A percentile compares a stretch with the other conserved stretches of the same genome.
These are phyloP conservation scores for Sphenopsis melanotis DNA, from an alignment of 2,797 vertebrate genomes.

Conservation along the genomic window DNA sequence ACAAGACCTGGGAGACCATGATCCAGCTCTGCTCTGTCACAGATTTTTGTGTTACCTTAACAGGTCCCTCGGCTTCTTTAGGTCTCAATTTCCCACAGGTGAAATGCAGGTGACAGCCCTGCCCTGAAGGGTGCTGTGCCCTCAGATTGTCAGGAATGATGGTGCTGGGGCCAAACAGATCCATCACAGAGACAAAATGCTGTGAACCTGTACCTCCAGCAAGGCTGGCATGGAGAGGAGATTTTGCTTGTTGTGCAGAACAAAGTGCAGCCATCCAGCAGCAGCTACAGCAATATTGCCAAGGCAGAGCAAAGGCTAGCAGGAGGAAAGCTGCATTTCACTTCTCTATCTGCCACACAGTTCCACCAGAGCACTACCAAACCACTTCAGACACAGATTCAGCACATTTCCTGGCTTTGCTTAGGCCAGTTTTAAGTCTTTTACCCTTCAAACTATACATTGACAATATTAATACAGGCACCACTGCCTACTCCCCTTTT, in stretches of 20 bases:
- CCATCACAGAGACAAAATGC: not conserved
- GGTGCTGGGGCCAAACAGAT: not conserved
- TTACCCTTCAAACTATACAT: not conserved
- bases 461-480: not conserved
- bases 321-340: not conserved
- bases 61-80: not conserved
- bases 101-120: not conserved
- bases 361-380: not conserved
- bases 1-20: not conserved
- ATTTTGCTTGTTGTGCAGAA: not conserved
- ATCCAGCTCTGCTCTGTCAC: not conserved
- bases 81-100: not conserved
- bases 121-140: not conserved
- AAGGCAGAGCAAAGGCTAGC: not conserved
- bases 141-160: not conserved
- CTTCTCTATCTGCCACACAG: not conserved
- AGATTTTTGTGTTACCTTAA: not conserved
- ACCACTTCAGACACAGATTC: not conserved
- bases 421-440: not conserved
- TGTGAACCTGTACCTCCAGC: not conserved
- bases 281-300: not conserved
- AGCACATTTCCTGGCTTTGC: not conserved
- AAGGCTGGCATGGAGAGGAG: not conserved
- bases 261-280: not conserved
- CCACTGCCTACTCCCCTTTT: not conserved